Evolutionary conservation across 2,888 invertebrate species (phyloP), one percentile per base, ranked within the genome.

Genomic region (Drosophila borealis): DNA sequence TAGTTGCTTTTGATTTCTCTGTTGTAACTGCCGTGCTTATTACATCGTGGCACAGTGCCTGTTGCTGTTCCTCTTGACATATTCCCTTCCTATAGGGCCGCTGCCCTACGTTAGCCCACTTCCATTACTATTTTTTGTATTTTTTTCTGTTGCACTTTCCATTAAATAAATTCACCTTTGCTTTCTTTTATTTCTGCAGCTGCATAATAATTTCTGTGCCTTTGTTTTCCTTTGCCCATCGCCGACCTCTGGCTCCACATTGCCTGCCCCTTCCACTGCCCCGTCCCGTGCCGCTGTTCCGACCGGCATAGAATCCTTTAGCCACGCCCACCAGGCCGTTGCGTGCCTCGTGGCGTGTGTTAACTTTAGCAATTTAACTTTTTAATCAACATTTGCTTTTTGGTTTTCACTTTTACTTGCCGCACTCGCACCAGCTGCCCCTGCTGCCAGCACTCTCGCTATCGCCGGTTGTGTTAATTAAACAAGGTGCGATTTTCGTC

Each of bases 341-440:
- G 55, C 50, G 61, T 60, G 61, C 56, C 64, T 56, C 46, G 45
- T 68, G 65, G 80, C 70, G 71, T 78, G 78, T 81, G 81, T 82
- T 83, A 85, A 85, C 88, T 85, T 85, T 85, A 64, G 86, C 88
- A 85, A 85, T 85, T 85, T 88, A 85, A 85, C 84, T 85, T 85
- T 85, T 85, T 86, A 85, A 85, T 88, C 84, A 85, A 85, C 88
- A 85, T 85, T 82, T 85, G 86, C 78, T 75, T 78, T 81, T 83
- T 80, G 83, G 88, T 80, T 85, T 83, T 88, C 83, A 85, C 84
- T 85, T 85, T 85, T 88, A 82, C 85, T 81, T 78, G 70, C 60
- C 46, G 46, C 60, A 48, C 45, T 36, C 42, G 21, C 46, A 14
- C 54, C 66, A 46, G n/a, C 33, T 49, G 10, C n/a, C 11, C 13